Evolutionary conservation across 2,113 vertebrate species (phyloP), one percentile per base, ranked within the genome.

Genomic region (Tenrec ecaudatus): DNA sequence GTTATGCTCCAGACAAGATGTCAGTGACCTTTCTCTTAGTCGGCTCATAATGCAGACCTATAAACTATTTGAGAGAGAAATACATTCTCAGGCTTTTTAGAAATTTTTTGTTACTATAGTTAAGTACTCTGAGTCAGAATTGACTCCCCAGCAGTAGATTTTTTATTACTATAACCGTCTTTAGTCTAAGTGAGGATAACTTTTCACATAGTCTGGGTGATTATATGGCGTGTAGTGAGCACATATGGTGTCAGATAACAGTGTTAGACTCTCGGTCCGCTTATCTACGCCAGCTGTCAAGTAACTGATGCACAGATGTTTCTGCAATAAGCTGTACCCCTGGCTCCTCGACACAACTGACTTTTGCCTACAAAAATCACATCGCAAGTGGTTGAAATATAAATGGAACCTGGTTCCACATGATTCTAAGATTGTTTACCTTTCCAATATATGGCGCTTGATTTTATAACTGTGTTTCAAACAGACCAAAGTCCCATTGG

Each of bases 381-480:
- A n/a, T 36, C 53, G 14, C 25, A 23, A 19, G 1, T 27, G 6
- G 19, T 14, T 19, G 31, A 27, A 68, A 62, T 79, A 64, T 43
- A 81, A 68, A 33, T n/a, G 40, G 25, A 86, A 73, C 69, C 4
- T 10, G 20, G 31, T 53, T 23, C 23, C 1, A 33, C 31, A 47
- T 16, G 43, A 78, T 7, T 91, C 85, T 68, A n/a, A 17, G 69
- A 77, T 33, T 71, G 3, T 31, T 90, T 77, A 36, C 71, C 82
- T 95, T 89, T 66, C 86, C 17, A 77, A 23, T 80, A 27, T 8
- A 82, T 40, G 43, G 64, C 58, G 31, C 82, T 89, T 60, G 12
- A 79, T 66, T 78, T 91, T 68, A 16, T 64, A 77, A 68, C 27
- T 60, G 33, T 82, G 85, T 75, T 88, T 82, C 17, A 29, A 90